Percentiles rank a stretch among this genome's conserved stretches.
These are phyloP conservation scores for Limnephilus lunatus DNA, from an alignment of 2,888 invertebrate genomes.

Conservation along the genomic window DNA sequence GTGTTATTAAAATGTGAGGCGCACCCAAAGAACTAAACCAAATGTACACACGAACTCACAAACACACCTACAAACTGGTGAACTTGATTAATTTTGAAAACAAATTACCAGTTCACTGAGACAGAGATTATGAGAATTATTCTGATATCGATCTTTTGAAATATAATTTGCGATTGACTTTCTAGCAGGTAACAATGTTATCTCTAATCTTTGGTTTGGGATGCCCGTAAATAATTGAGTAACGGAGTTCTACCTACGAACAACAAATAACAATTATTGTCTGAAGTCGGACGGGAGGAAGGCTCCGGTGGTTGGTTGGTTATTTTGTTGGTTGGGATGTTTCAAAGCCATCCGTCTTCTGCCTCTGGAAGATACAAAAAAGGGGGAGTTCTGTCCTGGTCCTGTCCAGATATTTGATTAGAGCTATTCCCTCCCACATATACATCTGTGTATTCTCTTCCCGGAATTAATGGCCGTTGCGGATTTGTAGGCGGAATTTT, in stretches of 20 bases:
- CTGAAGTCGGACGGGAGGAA: constrained; percentile 12
- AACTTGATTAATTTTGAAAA: not conserved
- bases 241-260: not conserved
- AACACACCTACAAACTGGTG: not conserved
- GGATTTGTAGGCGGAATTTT: constrained; percentile 59
- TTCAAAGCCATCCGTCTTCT: constrained; percentile 64
- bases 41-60: not conserved
- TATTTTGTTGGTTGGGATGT: constrained; percentile 36
- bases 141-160: not conserved
- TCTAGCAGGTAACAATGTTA: not conserved
- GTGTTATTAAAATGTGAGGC: constrained; percentile 23
- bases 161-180: not conserved
- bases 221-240: not conserved
- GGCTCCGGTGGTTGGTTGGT: not conserved
- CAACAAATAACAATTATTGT: constrained; percentile 56
- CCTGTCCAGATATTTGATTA: constrained; percentile 64
- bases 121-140: not conserved
- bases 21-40: constrained; percentile 29
- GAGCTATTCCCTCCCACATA: constrained; percentile 49
- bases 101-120: constrained; percentile 10
- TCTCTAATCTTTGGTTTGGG: not conserved
- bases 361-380: constrained; percentile 56
- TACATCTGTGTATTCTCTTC: constrained; percentile 62
- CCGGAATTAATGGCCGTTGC: constrained; percentile 56
- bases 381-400: constrained; percentile 52